These are phyloP conservation scores for Zaprionus vittiger DNA, from an alignment of 1,140 invertebrate species.

Conservation along the genomic window DNA sequence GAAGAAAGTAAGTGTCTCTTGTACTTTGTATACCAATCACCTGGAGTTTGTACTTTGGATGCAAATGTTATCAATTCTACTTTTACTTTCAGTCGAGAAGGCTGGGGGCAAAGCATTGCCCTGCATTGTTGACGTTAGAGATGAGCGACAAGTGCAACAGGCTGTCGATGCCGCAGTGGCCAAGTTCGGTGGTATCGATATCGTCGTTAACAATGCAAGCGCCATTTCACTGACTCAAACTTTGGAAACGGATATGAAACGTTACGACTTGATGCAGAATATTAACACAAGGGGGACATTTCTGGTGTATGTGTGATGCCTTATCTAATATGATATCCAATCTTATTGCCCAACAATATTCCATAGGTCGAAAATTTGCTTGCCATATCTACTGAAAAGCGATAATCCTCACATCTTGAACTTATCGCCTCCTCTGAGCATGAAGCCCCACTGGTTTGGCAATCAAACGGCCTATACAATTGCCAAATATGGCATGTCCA, in stretches of 20 bases:
- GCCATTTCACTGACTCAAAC: slow-evolving; percentile 97
- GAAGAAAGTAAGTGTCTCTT: slow-evolving; percentile 92
- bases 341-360: slow-evolving; percentile 84
- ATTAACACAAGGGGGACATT: slow-evolving; percentile 97
- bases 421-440: slow-evolving; percentile 96
- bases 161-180: slow-evolving; percentile 94
- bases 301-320: slow-evolving; percentile 89
- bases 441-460: slow-evolving; percentile 96
- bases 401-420: slow-evolving; percentile 98
- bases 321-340: background rate
- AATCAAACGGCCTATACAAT: slow-evolving; percentile 98
- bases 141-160: slow-evolving; percentile 91
- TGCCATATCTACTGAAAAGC: slow-evolving; percentile 95
- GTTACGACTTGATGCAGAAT: slow-evolving; percentile 97
- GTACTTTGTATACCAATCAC: slow-evolving; percentile 2
- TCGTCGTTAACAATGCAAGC: slow-evolving; percentile 98
- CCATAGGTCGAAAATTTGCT: slow-evolving; percentile 96
- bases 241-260: slow-evolving; percentile 96
- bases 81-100: slow-evolving; percentile 90
- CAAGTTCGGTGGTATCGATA: slow-evolving; percentile 98
- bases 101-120: slow-evolving; percentile 96
- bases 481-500: slow-evolving; percentile 99
- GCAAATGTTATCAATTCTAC: slow-evolving; percentile 23
- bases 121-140: slow-evolving; percentile 96
- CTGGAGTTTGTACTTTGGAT: slow-evolving; percentile 39